Evolutionary conservation across 2,888 invertebrate species (phyloP), one percentile per base, ranked within the genome.

Genomic region (Chrysodeixis includens): DNA sequence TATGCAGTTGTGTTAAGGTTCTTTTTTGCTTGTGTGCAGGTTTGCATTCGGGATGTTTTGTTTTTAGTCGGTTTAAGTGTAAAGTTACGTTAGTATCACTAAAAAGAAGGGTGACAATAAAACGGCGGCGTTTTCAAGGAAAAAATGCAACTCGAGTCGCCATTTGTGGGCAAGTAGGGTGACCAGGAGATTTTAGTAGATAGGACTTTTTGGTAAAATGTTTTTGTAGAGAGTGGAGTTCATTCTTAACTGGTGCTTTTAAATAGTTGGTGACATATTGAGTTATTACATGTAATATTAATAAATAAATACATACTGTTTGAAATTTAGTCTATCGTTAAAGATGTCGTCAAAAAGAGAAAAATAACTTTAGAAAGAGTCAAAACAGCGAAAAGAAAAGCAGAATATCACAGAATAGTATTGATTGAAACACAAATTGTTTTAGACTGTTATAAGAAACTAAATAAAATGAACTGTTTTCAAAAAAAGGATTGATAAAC

Each of bases 31-130:
- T 63, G 30, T 10, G 2, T 1, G 1, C 0, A 5, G n/a, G n/a
- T 4, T 18, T 0, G 7, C 68, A 65, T 63, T 40, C 63, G 53
- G 18, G 32, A 14, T 35, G 26, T 16, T 66, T 62, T 56, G 58
- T 57, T 57, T 54, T 55, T 30, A 22, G 44, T 26, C 30, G 12
- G 26, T 67, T 63, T 67, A 70, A 76, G 76, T 79, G 82, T 79
- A 76, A 83, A 86, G 78, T 80, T 77, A 78, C 71, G 75, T 81
- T 77, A 83, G 81, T 78, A 76, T 77, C 82, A 77, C 64, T 83
- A 78, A 83, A 83, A 84, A 81, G 79, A 71, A 74, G 68, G 68
- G 79, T 65, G 72, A 80, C 82, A 80, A 78, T 84, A 81, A 84
- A 85, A 85, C 55, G 74, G 74, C 71, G 75, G 65, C 71, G 75